Conservation (phyloP, 2,113 vertebrate species). For the Grammomys dolichurus region DNA sequence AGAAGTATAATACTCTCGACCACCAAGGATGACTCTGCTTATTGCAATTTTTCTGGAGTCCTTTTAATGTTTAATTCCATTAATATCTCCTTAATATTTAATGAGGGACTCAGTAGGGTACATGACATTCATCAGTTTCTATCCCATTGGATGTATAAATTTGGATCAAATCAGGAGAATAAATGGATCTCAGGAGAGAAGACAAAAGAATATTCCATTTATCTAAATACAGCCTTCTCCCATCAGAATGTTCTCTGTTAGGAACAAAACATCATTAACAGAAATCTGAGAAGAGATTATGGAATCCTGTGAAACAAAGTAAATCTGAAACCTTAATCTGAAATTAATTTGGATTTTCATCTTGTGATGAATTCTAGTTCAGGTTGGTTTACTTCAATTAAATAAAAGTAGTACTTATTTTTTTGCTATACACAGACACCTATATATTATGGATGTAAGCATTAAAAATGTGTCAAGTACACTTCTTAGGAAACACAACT, state of each 20-base stretch:
- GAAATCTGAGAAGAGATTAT: not conserved
- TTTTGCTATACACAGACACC: not conserved
- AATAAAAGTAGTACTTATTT: not conserved
- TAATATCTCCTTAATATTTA: conserved; percentile 76
- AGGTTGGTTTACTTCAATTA: conserved; percentile 37
- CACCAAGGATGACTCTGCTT: conserved; percentile 62
- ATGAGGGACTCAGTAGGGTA: conserved; percentile 47
- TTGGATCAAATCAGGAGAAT: conserved; percentile 54
- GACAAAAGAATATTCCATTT: conserved; percentile 22
- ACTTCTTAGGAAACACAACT: not conserved
- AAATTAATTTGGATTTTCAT: conserved; percentile 18
- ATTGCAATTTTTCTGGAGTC: conserved; percentile 70
- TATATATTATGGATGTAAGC: not conserved
- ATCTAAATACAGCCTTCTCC: conserved; percentile 39
- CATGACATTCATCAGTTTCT: conserved; percentile 23
- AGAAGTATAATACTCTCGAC: conserved; percentile 6
- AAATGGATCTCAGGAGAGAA: not conserved
- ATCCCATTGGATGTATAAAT: conserved; percentile 33
- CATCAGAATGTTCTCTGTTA: not conserved
- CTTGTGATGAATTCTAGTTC: not conserved
- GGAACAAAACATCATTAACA: not conserved
- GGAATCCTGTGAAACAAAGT: not conserved
- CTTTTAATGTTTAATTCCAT: conserved; percentile 71
- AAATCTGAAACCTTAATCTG: not conserved
- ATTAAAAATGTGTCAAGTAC: not conserved